A percentile compares a stretch with the other conserved stretches of the same genome.
These are phyloP conservation scores for Zoanthus sociatus DNA, from an alignment of 92 coral and sea anemone genomes.

Conservation along the genomic window DNA sequence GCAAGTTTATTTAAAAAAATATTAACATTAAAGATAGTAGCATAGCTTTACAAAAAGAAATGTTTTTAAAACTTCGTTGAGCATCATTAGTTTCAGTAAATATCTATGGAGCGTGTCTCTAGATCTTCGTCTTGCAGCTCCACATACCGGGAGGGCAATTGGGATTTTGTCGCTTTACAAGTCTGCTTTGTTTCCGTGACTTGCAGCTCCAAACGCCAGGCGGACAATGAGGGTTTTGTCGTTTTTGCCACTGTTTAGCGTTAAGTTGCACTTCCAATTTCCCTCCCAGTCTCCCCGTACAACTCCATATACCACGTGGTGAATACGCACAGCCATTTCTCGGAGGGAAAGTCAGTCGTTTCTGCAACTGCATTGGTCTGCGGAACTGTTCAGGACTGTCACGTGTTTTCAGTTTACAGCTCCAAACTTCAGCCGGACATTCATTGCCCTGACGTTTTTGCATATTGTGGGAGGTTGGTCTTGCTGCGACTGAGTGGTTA, in stretches of 20 bases:
- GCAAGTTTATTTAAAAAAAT: too few relatives aligned
- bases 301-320: neutral
- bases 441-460: neutral
- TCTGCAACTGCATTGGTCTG: neutral
- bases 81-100: too few relatives aligned
- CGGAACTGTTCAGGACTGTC: neutral
- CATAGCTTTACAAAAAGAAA: too few relatives aligned
- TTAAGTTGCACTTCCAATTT: neutral
- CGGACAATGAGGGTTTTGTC: neutral
- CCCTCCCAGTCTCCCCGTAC: neutral
- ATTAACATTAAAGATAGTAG: too few relatives aligned
- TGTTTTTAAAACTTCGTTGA: too few relatives aligned
- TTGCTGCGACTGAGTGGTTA: neutral
- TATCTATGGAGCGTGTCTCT: neutral
- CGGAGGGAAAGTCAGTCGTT: neutral
- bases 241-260: neutral
- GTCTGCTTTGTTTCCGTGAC: neutral
- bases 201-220: conserved; percentile 17
- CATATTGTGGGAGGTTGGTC: neutral
- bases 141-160: neutral
- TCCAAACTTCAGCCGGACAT: neutral
- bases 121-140: neutral
- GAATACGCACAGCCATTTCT: neutral
- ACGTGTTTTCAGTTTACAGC: neutral
- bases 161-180: neutral